Conservation (phyloP, 1,140 invertebrate genomes). For the Drosophila sucinea region DNA sequence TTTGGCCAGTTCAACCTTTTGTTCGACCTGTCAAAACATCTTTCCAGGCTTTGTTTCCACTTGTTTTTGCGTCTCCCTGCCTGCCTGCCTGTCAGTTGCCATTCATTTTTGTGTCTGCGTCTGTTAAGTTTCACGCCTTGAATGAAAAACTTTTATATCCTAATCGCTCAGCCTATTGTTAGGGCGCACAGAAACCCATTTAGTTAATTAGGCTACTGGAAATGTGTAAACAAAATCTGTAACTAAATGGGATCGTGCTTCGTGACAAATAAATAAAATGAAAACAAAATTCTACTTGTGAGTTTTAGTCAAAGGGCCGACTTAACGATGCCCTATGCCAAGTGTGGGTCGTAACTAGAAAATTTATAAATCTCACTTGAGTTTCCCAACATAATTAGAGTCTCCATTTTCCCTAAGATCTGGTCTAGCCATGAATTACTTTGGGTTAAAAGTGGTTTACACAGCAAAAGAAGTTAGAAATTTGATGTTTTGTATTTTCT, state of each 20-base stretch:
- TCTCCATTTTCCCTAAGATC: too few species aligned
- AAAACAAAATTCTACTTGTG: constrained; percentile 1
- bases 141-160: constrained; percentile 7
- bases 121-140: constrained; percentile 49
- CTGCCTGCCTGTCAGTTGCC: constrained; percentile 41
- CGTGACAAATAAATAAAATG: constrained; percentile 48
- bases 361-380: too few species aligned
- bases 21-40: constrained; percentile 51
- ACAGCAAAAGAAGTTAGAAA: too few species aligned
- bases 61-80: constrained; percentile 30
- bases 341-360: too few species aligned
- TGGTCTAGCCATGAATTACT: too few species aligned
- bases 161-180: constrained; percentile 34
- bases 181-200: constrained; percentile 45
- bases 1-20: constrained; percentile 26
- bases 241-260: constrained; percentile 43
- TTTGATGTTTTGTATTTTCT: too few species aligned
- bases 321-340: not conserved
- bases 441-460: too few species aligned
- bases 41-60: constrained; percentile 54
- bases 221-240: constrained; percentile 57
- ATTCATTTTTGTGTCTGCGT: constrained; percentile 34
- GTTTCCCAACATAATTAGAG: too few species aligned
- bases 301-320: not conserved
- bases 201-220: constrained; percentile 62